Conservation (phyloP, 2,797 vertebrate species). For the Onychomys leucogaster region DNA sequence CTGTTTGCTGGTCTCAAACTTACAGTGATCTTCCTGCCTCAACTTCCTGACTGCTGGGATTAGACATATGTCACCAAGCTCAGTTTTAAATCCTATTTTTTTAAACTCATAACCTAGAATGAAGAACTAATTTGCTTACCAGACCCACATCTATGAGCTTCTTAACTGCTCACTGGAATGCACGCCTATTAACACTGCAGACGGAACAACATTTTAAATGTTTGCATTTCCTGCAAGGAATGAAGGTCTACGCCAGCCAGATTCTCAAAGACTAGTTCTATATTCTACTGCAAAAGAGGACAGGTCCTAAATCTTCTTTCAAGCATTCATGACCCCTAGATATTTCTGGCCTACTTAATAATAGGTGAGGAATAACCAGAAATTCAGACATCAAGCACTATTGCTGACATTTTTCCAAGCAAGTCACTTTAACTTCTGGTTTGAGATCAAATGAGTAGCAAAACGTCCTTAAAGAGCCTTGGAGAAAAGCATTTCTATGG, state of each 20-base stretch:
- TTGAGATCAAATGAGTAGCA: slow-evolving; percentile 29
- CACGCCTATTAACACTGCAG: slow-evolving; percentile 51
- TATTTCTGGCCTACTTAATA: slow-evolving; percentile 24
- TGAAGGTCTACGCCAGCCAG: slow-evolving; percentile 8
- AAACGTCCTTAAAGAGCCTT: slow-evolving; percentile 58
- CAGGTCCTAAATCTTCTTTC: slow-evolving; percentile 4
- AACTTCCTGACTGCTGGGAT: not conserved
- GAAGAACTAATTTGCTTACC: slow-evolving; percentile 21
- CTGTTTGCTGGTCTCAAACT: not conserved
- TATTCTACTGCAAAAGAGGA: slow-evolving; percentile 32
- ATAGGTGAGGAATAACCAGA: slow-evolving; percentile 49
- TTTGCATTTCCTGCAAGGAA: slow-evolving; percentile 51
- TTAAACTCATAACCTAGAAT: slow-evolving; percentile 24
- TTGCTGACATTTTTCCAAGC: slow-evolving; percentile 40
- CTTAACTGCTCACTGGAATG: not conserved
- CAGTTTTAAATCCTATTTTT: not conserved
- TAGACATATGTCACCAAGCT: not conserved
- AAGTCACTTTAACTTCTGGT: slow-evolving; percentile 72
- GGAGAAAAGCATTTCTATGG: slow-evolving; percentile 40
- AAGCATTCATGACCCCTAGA: not conserved
- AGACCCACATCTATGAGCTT: not conserved
- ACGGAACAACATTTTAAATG: not conserved
- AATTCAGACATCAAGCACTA: slow-evolving; percentile 48
- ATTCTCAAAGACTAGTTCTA: slow-evolving; percentile 36
- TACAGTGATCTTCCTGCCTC: not conserved